Conservation (phyloP, 92 coral and sea anemone genomes). For the Anthopleura xanthogrammica region DNA sequence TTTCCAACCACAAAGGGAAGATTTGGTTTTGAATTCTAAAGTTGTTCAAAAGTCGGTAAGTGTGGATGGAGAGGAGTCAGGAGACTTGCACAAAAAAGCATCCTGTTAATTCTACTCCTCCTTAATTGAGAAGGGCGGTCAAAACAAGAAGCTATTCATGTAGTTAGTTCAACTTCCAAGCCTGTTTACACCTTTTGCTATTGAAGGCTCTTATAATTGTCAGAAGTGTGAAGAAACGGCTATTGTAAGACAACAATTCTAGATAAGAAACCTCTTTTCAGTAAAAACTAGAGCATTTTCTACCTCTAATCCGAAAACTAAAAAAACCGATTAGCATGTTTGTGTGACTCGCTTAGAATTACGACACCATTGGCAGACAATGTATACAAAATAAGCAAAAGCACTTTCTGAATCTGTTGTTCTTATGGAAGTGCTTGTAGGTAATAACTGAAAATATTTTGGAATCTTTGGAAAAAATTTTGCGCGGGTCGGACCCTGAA, state of each 20-base stretch:
- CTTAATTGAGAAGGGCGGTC: constrained; percentile 10
- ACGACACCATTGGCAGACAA: too few species aligned
- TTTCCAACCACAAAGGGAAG: constrained; percentile 1
- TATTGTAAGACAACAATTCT: not conserved
- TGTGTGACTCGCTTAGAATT: too few species aligned
- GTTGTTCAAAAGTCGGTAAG: not conserved
- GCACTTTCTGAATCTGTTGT: too few species aligned
- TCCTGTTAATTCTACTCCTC: constrained; percentile 8
- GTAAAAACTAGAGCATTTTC: too few species aligned
- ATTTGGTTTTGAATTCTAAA: not conserved
- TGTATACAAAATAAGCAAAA: too few species aligned
- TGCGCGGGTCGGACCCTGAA: not conserved
- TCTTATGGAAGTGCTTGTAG: too few species aligned
- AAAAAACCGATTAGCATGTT: too few species aligned
- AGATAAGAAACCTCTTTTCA: not conserved
- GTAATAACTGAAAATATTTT: not conserved
- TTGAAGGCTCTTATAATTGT: not conserved
- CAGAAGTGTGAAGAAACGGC: constrained; percentile 1
- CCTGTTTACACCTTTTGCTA: constrained; percentile 8
- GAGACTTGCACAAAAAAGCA: not conserved
- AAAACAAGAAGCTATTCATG: not conserved
- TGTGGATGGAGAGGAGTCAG: not conserved
- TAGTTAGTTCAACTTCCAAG: not conserved
- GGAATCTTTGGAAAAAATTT: not conserved
- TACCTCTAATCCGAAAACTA: too few species aligned